phyloP scores from a whole-genome alignment of 2,113 vertebrate genomes.

The Promerops cafer region DNA sequence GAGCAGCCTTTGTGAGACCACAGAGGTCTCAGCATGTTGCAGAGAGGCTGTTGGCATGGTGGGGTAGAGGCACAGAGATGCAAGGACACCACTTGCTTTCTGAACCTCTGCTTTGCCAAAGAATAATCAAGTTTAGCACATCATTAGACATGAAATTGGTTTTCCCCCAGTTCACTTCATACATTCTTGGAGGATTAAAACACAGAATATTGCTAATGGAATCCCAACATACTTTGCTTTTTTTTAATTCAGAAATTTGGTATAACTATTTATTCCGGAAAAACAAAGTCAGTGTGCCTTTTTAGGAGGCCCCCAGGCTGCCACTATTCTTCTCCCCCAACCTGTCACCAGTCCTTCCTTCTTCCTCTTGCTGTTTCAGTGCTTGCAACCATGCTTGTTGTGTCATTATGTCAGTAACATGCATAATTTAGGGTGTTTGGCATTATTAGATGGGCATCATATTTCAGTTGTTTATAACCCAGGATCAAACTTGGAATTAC shows the following conservation, averaged over 20 bases:
- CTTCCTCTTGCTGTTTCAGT: neutral
- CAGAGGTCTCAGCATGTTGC: slow-evolving; percentile 1
- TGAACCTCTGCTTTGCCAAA: neutral
- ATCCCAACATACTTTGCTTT: neutral
- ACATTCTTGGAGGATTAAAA: neutral
- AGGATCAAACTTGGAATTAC: neutral
- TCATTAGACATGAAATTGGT: neutral
- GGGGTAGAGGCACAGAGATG: slow-evolving; percentile 2
- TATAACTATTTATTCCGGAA: neutral
- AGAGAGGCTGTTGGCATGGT: slow-evolving; percentile 57
- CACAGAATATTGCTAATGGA: slow-evolving; percentile 10
- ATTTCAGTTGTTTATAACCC: neutral
- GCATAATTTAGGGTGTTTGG: neutral
- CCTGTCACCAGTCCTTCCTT: neutral
- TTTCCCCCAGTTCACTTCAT: slow-evolving; percentile 17
- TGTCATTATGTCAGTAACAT: neutral
- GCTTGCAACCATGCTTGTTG: neutral
- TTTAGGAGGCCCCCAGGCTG: neutral
- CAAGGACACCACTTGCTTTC: slow-evolving; percentile 57
- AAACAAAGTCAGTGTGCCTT: neutral
- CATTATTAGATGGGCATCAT: neutral
- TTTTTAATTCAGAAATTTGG: neutral
- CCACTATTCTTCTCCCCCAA: neutral
- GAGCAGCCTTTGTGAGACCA: slow-evolving; percentile 24
- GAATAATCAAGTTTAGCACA: slow-evolving; percentile 26